Base-by-base conservation (phyloP, 37 sponge, comb jelly and placozoan genomes). In the Petrosia ficiformis region DNA sequence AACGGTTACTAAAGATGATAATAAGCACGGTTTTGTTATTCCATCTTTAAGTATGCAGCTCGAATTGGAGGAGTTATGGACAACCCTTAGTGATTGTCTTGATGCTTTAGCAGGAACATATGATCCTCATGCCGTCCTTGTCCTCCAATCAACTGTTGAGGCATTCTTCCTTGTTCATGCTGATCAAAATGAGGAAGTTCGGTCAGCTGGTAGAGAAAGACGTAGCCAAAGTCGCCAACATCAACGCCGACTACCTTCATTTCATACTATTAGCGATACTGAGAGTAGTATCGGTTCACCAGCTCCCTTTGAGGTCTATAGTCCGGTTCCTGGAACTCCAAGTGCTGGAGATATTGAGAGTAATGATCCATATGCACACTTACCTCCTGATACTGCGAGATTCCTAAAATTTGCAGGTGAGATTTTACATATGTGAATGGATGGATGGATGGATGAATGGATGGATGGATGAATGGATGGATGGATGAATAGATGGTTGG, bases 151-250 rank as follows among this genome's bases (percentile, higher is more conserved):
- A 22, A 79, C 92, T 0, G 99, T 98, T 31, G 99, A 98, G 75
- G 89, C 96, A 16, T 98, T 98, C 92, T 98, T 98, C 80, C 75
- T 92, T 24, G 99, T 95, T 4, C 99, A 98, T 56, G 96, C 88
- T 24, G 83, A 81, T 33, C 19, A 34, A 24, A 76, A 21, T 5
- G 83, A 82, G 1, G 82, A 81, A 1, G 31, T 22, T 3, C 67
- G 65, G 14, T 26, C 54, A 31, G 5, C 75, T 0, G 33, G 33
- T 29, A 77, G 72, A 22, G 63, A 5, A 61, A 29, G n/a, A 5
- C 11, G 63, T 5, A 61, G 28, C 6, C 58, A 68, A 40, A 42
- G 5, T 14, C 40, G 35, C 11, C 41, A 3, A 28, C 3, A 3
- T 16, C 54, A 66, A 8, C n/a, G 57, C 57, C 58, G 80, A 2